A percentile compares a stretch with the other conserved stretches of the same genome.
phyloP scores from a whole-genome alignment of 1,140 invertebrate species.

The Parasteatoda tepidariorum region DNA sequence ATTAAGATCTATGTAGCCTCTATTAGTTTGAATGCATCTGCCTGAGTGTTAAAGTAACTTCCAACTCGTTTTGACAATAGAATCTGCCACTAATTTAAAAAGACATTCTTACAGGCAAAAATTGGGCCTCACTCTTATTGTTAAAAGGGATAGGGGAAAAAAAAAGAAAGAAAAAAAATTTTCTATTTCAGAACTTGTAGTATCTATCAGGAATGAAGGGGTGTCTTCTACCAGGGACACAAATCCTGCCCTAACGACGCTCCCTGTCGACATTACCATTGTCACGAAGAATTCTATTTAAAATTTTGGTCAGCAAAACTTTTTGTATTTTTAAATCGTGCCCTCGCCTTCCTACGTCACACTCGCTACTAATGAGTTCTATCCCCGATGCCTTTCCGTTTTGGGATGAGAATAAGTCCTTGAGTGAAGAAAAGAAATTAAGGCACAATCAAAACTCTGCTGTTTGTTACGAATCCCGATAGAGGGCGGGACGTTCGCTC shows the following conservation, averaged over 20 bases:
- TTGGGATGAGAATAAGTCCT: conserved; percentile 34
- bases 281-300: conserved; percentile 49
- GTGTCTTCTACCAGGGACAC: not conserved
- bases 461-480: not conserved
- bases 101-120: too few relatives aligned
- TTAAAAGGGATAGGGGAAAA: too few relatives aligned
- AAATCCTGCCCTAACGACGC: conserved; percentile 6
- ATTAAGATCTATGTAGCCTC: too few relatives aligned
- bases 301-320: conserved; percentile 58
- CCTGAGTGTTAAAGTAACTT: too few relatives aligned
- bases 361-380: conserved; percentile 43
- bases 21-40: too few relatives aligned
- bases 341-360: conserved; percentile 44
- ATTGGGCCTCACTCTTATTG: too few relatives aligned
- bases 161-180: too few relatives aligned
- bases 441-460: conserved; percentile 30
- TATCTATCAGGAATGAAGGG: too few relatives aligned
- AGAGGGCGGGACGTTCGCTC: conserved; percentile 37
- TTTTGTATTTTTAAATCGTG: conserved; percentile 57
- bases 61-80: too few relatives aligned
- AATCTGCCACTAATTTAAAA: too few relatives aligned
- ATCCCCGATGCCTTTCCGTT: conserved; percentile 48
- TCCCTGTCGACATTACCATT: conserved; percentile 11
- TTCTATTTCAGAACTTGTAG: too few relatives aligned
- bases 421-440: conserved; percentile 48